Percentiles rank a stretch among this genome's conserved stretches.
phyloP scores from a whole-genome alignment of 2,797 vertebrate genomes.

The Gadopsis bispinosus region DNA sequence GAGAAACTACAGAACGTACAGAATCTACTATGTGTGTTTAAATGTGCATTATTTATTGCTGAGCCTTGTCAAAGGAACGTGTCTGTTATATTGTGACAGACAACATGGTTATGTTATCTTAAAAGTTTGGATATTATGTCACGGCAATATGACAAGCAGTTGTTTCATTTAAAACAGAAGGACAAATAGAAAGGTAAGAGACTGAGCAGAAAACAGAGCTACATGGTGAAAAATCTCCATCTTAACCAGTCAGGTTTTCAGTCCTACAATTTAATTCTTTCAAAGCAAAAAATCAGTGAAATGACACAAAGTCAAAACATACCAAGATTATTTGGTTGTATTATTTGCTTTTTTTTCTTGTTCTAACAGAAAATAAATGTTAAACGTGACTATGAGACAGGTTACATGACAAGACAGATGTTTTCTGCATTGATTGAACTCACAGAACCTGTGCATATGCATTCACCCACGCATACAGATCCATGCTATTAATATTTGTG shows the following conservation, averaged over 20 bases:
- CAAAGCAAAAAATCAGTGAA: too few relatives aligned
- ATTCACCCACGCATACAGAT: constrained; percentile 24
- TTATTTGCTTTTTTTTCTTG: neutral
- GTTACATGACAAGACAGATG: constrained; percentile 1
- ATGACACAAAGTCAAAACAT: too few relatives aligned
- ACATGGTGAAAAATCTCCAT: neutral
- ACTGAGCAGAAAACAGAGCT: neutral
- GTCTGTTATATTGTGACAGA: too few relatives aligned
- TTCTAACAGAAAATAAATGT: too few relatives aligned
- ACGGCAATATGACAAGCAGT: neutral
- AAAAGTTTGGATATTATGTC: constrained; percentile 6
- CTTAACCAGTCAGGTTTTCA: neutral
- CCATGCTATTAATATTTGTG: constrained; percentile 25
- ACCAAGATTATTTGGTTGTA: neutral
- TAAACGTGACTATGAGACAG: neutral
- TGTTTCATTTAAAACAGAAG: neutral
- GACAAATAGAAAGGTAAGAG: neutral
- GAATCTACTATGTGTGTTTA: too few relatives aligned
- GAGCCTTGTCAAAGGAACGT: too few relatives aligned
- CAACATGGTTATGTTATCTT: too few relatives aligned
- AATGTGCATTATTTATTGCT: too few relatives aligned
- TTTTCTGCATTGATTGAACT: constrained; percentile 26
- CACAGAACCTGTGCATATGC: constrained; percentile 21
- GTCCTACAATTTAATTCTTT: neutral
- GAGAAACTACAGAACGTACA: too few relatives aligned